Percentiles rank a stretch among this genome's conserved stretches.
phyloP scores from a whole-genome alignment of 2,797 vertebrate species.

The Sebastiscus tertius region DNA sequence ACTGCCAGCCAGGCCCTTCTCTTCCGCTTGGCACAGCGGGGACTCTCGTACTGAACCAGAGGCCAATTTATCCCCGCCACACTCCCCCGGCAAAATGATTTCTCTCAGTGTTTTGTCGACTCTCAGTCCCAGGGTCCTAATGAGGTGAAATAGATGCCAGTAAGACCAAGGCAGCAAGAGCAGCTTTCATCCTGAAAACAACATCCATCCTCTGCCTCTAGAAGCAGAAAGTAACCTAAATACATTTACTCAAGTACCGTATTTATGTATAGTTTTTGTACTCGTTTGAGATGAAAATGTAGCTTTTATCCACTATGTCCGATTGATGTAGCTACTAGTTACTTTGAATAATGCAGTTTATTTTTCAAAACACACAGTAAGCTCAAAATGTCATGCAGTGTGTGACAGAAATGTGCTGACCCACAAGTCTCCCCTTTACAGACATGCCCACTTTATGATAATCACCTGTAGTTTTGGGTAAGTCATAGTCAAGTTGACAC shows the following conservation, averaged over 20 bases:
- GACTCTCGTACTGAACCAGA: constrained; percentile 77
- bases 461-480: too few species aligned
- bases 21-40: constrained; percentile 83
- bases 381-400: neutral
- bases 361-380: neutral
- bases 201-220: constrained; percentile 17
- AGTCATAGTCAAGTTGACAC: too few species aligned
- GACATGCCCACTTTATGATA: too few species aligned
- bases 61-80: constrained; percentile 79
- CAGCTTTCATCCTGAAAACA: constrained; percentile 55
- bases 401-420: neutral
- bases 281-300: neutral
- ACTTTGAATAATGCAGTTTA: neutral
- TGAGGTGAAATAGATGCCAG: constrained; percentile 82
- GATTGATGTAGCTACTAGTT: neutral
- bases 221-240: constrained; percentile 32
- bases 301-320: neutral
- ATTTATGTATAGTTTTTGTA: neutral
- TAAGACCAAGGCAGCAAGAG: constrained; percentile 67
- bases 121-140: constrained; percentile 81
- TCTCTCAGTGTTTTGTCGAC: constrained; percentile 70
- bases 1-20: constrained; percentile 81
- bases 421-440: too few species aligned
- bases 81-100: constrained; percentile 74
- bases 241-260: constrained; percentile 17